Evolutionary conservation across 2,888 invertebrate genomes (phyloP).

Genomic region (Dioctria rufipes): DNA sequence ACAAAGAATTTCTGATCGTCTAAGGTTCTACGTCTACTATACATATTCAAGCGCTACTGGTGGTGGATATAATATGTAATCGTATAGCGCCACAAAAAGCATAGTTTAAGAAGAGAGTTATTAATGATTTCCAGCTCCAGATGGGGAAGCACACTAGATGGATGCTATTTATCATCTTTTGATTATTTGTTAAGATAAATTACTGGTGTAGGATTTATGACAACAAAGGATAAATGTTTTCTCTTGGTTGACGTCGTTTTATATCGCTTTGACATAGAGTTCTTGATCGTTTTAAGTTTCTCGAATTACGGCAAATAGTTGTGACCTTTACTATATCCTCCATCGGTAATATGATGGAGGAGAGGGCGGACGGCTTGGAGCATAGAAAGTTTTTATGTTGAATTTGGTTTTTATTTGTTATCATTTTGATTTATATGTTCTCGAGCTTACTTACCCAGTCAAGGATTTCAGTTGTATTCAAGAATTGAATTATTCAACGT

Average conservation of each 20-base stretch:
- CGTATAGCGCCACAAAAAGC: conserved; percentile 6
- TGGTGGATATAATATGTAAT: neutral
- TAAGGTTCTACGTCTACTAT: neutral
- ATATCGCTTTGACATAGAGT: conserved; percentile 9
- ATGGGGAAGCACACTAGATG: conserved; percentile 19
- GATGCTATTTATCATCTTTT: conserved; percentile 45
- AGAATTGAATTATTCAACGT: no score
- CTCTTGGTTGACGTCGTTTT: conserved; percentile 18
- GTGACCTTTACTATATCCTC: neutral
- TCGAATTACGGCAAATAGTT: conserved; percentile 5
- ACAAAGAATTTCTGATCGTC: neutral
- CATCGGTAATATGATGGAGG: no score
- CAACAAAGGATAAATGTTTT: conserved; percentile 47
- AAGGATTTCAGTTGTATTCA: no score
- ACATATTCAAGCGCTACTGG: neutral
- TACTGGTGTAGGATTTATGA: conserved; percentile 45
- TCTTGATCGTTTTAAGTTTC: conserved; percentile 24
- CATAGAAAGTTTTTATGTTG: no score
- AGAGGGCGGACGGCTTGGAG: no score
- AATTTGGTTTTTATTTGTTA: no score
- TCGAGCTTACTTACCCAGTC: no score
- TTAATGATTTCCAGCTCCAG: conserved; percentile 47
- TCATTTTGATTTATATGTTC: no score
- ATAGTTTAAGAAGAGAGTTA: conserved; percentile 19
- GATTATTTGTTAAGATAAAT: conserved; percentile 49